phyloP scores from a whole-genome alignment of 2,888 invertebrate genomes.

The Brachyptera putata region DNA sequence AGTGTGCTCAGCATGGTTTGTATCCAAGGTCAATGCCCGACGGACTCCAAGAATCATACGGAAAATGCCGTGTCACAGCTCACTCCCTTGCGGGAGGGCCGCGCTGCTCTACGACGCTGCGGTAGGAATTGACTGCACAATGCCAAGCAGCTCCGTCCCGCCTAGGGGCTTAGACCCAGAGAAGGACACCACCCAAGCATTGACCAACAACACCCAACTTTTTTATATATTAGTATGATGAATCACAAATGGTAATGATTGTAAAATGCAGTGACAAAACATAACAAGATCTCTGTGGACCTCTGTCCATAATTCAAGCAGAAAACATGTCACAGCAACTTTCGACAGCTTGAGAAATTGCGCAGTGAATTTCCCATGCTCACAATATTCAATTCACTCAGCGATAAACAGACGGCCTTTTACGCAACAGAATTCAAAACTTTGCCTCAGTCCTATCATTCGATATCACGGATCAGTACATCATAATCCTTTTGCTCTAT shows the following conservation, averaged over 20 bases:
- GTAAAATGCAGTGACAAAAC: too few species aligned
- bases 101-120: conserved; percentile 28
- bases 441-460: conserved; percentile 45
- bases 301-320: too few species aligned
- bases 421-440: too few species aligned
- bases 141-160: conserved; percentile 43
- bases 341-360: too few species aligned
- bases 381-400: too few species aligned
- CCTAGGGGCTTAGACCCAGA: conserved; percentile 27
- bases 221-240: too few species aligned
- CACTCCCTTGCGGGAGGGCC: conserved; percentile 10
- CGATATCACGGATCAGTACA: conserved; percentile 34
- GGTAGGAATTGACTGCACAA: conserved; percentile 38
- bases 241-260: too few species aligned
- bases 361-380: too few species aligned
- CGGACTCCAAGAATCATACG: conserved; percentile 26
- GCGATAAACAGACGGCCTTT: too few species aligned
- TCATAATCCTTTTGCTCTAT: conserved; percentile 35
- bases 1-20: conserved; percentile 27
- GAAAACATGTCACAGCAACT: too few species aligned
- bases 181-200: conserved; percentile 4
- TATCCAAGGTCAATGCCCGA: conserved; percentile 28
- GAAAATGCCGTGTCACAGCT: conserved; percentile 31
- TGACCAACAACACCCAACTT: too few species aligned
- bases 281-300: too few species aligned